Evolutionary conservation across 2,113 vertebrate species (phyloP), one percentile per base, ranked within the genome.

Genomic region (Tenebrosternarchus preto): DNA sequence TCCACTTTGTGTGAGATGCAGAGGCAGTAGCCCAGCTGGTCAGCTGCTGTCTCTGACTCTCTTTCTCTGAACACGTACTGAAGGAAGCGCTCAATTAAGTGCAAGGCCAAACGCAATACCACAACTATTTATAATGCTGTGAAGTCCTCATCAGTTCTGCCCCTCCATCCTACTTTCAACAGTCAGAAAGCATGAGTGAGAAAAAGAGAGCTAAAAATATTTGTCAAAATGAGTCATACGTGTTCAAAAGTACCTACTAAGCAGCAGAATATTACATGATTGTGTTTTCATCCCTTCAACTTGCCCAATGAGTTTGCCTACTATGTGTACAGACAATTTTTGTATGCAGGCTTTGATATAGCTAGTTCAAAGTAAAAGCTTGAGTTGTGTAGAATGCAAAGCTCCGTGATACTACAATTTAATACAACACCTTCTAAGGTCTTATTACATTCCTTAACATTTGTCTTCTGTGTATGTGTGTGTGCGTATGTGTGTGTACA

Each of bases 401-500:
- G 64, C 55, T 53, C 25, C 25, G 61, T 53, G 31, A 68, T 29
- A 64, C 27, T 50, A 2, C 60, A 8, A 46, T 5, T 5, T 17
- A 69, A 76, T n/a, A 57, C 29, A 43, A 67, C n/a, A 59, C 31
- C 33, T 50, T 64, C 55, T 59, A 8, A 57, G 29, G 36, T 66
- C 50, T 56, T 22, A 57, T 60, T 59, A 29, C 53, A 25, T 84
- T 77, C 61, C 56, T 80, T 50, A 69, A 73, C 39, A 55, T 22
- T 6, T 3, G 19, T 79, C 53, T 36, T 6, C 33, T 50, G 60
- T 80, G 57, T 78, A 2, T 43, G 39, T 72, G 68, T 43, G 17
- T 5, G 55, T 77, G 53, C 9, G 24, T 76, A 56, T 69, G 68
- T 71, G 43, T 2, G 15, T 1, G 43, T 15, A 50, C 43, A 50